Evolutionary conservation across 2,888 invertebrate genomes (phyloP).

Genomic region (Megaustenia siamemsis): DNA sequence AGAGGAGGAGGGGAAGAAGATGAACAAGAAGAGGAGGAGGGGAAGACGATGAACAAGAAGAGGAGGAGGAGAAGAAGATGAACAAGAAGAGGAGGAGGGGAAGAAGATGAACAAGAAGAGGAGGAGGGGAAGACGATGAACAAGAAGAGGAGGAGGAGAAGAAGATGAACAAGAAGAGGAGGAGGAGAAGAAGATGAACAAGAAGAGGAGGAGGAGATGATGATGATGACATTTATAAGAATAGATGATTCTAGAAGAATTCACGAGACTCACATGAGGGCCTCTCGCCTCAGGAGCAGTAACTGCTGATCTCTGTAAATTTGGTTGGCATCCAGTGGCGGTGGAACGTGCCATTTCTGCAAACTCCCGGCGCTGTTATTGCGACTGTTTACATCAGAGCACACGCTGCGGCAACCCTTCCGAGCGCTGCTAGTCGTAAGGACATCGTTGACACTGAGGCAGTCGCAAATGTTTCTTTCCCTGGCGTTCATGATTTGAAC

Average conservation of each 20-base stretch:
- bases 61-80: no score
- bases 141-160: background rate
- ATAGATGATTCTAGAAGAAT: background rate
- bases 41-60: no score
- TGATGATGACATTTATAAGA: no score
- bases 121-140: background rate
- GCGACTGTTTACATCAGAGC: background rate
- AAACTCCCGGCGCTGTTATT: background rate
- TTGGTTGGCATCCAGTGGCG: background rate
- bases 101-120: no score
- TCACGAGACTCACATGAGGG: background rate
- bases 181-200: background rate
- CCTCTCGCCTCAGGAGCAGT: background rate
- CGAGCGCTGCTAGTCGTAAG: background rate
- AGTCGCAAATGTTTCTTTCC: background rate
- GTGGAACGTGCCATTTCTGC: background rate
- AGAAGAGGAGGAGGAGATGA: background rate
- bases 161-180: background rate
- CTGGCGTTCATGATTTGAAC: background rate
- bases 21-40: no score
- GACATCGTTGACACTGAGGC: no score
- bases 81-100: no score
- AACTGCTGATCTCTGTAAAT: background rate
- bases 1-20: no score
- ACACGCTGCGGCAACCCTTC: background rate